Conservation (phyloP, 1,140 invertebrate species). For the Drosophila prosaltans region DNA sequence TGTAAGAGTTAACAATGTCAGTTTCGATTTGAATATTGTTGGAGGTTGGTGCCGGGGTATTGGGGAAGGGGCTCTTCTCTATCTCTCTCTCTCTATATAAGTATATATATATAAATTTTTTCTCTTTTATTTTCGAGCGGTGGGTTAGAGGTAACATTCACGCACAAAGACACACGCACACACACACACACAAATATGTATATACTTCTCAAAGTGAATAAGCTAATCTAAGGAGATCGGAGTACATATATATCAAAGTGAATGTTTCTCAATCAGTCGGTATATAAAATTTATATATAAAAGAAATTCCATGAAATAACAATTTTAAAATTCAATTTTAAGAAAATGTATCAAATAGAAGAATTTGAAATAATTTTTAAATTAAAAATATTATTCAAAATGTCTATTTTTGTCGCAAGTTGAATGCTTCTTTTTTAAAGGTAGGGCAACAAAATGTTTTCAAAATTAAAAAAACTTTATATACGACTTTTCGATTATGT, state of each 20-base stretch:
- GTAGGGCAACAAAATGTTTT: too few relatives aligned
- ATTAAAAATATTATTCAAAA: too few relatives aligned
- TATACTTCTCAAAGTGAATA: neutral
- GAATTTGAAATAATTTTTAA: too few relatives aligned
- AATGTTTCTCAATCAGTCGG: neutral
- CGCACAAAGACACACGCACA: neutral
- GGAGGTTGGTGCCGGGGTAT: constrained; percentile 25
- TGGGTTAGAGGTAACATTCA: constrained; percentile 5
- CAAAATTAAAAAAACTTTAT: too few relatives aligned
- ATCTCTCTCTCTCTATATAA: neutral
- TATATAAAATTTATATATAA: too few relatives aligned
- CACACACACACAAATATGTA: neutral
- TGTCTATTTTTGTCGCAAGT: too few relatives aligned
- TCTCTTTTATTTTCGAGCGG: constrained; percentile 1
- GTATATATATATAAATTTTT: too few relatives aligned
- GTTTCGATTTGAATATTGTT: constrained; percentile 71
- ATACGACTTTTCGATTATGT: too few relatives aligned
- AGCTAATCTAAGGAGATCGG: neutral
- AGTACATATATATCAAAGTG: neutral
- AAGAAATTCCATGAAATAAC: too few relatives aligned
- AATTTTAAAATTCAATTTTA: too few relatives aligned
- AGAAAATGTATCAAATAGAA: too few relatives aligned
- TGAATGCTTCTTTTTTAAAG: too few relatives aligned
- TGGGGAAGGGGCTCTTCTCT: constrained; percentile 46
- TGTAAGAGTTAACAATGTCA: constrained; percentile 80